Evolutionary conservation across 2,797 vertebrate genomes (phyloP), one percentile per base, ranked within the genome.

Genomic region (Microtus obscurus): DNA sequence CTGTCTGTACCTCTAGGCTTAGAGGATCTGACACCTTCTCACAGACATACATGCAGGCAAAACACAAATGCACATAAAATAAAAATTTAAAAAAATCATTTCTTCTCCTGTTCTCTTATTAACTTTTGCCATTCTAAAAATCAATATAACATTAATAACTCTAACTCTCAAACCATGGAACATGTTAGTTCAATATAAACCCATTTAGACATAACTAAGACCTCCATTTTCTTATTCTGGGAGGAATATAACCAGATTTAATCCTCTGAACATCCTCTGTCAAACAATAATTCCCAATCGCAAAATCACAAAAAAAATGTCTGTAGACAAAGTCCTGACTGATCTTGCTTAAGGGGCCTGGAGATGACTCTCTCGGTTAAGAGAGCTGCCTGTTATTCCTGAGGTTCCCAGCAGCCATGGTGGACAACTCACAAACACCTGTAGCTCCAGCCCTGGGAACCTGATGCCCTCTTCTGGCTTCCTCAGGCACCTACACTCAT

Each of bases 141-240:
- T 77, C 80, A 61, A 87, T 87, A 77, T 19, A 74, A 89, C 69
- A 59, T n/a, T 53, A 94, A 79, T 25, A 93, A 87, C 79, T 3
- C 23, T 45, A 89, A 79, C 59, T 81, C 45, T 43, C 69, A 85
- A 95, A 65, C 85, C 74, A 88, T 59, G 31, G 29, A 91, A 48
- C 48, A 94, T 81, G 37, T 69, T 83, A 91, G 25, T 9, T 74
- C 67, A 71, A 81, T 23, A 43, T 94, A 74, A 96, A 91, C 87
- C 79, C 82, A 90, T 56, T 89, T 40, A 94, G 23, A 31, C 43
- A 65, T 78, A 93, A 80, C 1, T 69, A 86, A 95, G 31, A 93
- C 40, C 25, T 79, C 76, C n/a, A 45, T 77, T 61, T 96, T 88
- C 76, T 96, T 40, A 71, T 74, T 76, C 86, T 94, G 93, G 85